These are phyloP conservation scores for Sitta europaea DNA, from an alignment of 2,113 vertebrate species.

Conservation along the genomic window DNA sequence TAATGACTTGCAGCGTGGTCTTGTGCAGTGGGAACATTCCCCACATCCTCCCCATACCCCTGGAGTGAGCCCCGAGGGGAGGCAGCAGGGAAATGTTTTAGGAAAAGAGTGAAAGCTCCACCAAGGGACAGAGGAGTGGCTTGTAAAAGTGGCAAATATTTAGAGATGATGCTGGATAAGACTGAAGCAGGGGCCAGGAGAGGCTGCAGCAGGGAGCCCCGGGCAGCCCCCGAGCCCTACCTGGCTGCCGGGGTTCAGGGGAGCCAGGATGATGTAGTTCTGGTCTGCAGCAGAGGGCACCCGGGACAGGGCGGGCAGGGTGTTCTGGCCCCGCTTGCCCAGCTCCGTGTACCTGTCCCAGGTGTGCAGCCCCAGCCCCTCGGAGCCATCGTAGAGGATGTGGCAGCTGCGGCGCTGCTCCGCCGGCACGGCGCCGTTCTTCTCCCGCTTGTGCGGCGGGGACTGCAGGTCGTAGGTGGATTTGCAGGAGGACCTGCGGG, in stretches of 20 bases:
- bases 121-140: background rate
- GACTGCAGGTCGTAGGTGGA: conserved; percentile 80
- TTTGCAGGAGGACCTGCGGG: conserved; percentile 86
- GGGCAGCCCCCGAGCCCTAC: conserved; percentile 49
- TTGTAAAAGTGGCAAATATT: background rate
- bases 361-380: conserved; percentile 69
- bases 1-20: background rate
- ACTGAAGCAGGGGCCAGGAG: background rate
- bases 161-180: background rate
- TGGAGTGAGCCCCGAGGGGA: background rate
- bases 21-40: background rate
- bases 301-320: conserved; percentile 74
- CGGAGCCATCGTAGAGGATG: conserved; percentile 74
- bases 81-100: background rate
- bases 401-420: conserved; percentile 84
- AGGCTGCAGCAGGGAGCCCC: background rate
- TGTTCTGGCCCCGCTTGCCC: conserved; percentile 70
- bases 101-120: background rate
- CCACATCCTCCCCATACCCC: background rate
- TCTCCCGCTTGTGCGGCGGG: conserved; percentile 80
- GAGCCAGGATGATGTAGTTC: conserved; percentile 93
- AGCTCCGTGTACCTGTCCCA: conserved; percentile 81
- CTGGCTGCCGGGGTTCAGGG: conserved; percentile 89
- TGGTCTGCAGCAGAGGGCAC: conserved; percentile 82
- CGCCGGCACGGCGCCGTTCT: conserved; percentile 68